Conservation (phyloP, 2,888 invertebrate genomes). For the Halictus quadricinctus region DNA sequence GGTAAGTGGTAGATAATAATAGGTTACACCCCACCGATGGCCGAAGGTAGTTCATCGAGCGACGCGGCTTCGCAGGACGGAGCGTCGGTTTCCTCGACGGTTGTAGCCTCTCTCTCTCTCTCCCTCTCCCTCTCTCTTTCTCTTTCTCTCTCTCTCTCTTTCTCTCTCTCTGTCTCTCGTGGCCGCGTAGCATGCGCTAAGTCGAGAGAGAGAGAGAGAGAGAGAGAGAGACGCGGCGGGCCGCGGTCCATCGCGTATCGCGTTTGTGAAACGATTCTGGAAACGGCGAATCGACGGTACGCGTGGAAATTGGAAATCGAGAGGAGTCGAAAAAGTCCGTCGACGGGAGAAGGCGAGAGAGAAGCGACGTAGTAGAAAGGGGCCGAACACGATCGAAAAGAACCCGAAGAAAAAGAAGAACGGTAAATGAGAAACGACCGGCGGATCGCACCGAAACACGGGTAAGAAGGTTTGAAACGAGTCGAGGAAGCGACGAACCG, state of each 20-base stretch:
- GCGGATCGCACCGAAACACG: slow-evolving; percentile 35
- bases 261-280: neutral
- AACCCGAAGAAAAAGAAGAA: slow-evolving; percentile 11
- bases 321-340: neutral
- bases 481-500: slow-evolving; percentile 18
- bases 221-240: neutral
- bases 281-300: neutral
- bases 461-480: slow-evolving; percentile 50
- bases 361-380: neutral
- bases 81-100: slow-evolving; percentile 52
- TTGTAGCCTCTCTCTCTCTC: too few relatives aligned
- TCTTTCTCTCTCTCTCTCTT: too few relatives aligned
- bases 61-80: slow-evolving; percentile 67
- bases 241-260: neutral
- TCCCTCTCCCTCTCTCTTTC: too few relatives aligned
- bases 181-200: neutral
- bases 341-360: neutral
- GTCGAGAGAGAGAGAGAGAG: neutral
- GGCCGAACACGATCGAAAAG: neutral
- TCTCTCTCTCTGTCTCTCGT: slow-evolving; percentile 12
- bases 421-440: slow-evolving; percentile 50
- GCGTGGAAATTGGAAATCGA: neutral
- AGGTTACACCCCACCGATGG: slow-evolving; percentile 82
- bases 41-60: slow-evolving; percentile 77
- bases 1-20: slow-evolving; percentile 82